Percentiles rank a stretch among this genome's conserved stretches.
These are phyloP conservation scores for Ochropacha duplaris DNA, from an alignment of 2,888 invertebrate genomes.

Conservation along the genomic window DNA sequence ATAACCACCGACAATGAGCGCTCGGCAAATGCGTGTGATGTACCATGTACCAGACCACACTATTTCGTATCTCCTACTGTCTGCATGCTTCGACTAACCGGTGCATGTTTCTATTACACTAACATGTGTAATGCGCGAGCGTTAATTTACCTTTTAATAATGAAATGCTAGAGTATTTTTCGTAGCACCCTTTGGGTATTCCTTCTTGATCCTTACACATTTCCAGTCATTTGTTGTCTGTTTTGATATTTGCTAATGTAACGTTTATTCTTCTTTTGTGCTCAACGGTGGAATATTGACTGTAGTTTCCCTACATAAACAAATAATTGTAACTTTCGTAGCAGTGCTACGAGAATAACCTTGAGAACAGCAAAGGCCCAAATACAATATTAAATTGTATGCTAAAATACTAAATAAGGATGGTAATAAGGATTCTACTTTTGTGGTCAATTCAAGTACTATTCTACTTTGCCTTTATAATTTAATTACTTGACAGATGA, in stretches of 20 bases:
- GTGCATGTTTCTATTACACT: background rate
- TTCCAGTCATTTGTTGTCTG: no score
- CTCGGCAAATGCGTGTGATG: slow-evolving; percentile 70
- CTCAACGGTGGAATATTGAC: background rate
- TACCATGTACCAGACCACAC: slow-evolving; percentile 41
- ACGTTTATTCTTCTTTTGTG: background rate
- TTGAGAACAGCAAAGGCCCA: background rate
- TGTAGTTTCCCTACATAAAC: background rate
- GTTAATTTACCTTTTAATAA: background rate
- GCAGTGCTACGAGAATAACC: background rate
- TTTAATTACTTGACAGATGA: no score
- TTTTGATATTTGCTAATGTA: no score
- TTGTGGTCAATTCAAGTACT: no score
- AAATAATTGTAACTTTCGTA: background rate
- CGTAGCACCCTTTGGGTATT: background rate
- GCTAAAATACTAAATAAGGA: no score
- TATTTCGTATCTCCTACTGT: slow-evolving; percentile 10
- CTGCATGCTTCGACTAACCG: background rate
- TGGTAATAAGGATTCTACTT: no score
- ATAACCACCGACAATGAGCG: slow-evolving; percentile 80
- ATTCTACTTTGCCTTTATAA: no score
- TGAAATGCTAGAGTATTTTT: background rate
- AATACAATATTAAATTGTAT: no score
- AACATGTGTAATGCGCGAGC: background rate
- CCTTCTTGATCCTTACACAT: background rate